Percentiles rank a stretch among this genome's conserved stretches.
Conservation (phyloP, 2,888 invertebrate species). For the Tribolium freemani region DNA sequence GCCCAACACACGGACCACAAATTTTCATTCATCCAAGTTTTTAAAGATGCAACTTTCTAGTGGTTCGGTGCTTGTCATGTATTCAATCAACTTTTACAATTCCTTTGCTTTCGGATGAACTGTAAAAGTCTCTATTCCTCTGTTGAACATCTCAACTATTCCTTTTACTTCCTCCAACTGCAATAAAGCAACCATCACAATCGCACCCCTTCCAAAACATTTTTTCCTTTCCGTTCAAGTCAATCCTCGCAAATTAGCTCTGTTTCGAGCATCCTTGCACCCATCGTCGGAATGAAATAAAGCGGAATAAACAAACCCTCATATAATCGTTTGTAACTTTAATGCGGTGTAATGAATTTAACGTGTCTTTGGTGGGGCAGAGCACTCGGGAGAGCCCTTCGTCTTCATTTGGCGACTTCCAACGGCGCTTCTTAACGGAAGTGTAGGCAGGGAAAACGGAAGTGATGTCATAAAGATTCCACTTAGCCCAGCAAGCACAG, state of each 20-base stretch:
- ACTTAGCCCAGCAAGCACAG: constrained; percentile 51
- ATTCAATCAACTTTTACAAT: background rate
- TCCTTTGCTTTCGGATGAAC: background rate
- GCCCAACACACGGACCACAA: no score
- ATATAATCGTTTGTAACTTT: constrained; percentile 57
- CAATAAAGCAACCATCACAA: background rate
- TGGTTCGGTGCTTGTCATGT: background rate
- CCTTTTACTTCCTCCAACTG: background rate
- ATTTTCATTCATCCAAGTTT: no score
- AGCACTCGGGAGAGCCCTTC: constrained; percentile 54
- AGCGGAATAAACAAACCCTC: constrained; percentile 50
- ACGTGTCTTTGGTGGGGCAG: constrained; percentile 52
- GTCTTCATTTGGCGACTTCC: constrained; percentile 58
- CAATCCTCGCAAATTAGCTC: constrained; percentile 14
- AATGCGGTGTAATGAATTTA: constrained; percentile 58
- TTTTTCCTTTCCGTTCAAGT: background rate
- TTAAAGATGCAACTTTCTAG: no score
- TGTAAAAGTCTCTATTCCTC: background rate
- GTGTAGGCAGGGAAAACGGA: constrained; percentile 47
- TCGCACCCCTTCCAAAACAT: background rate
- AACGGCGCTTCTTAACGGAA: constrained; percentile 49
- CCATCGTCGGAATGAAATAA: constrained; percentile 44
- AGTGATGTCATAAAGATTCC: constrained; percentile 59
- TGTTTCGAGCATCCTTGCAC: constrained; percentile 1
- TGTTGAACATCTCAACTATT: background rate